Percentiles rank a stretch among this genome's conserved stretches.
Conservation (phyloP, 2,113 vertebrate genomes). For the Podilymbus podiceps region DNA sequence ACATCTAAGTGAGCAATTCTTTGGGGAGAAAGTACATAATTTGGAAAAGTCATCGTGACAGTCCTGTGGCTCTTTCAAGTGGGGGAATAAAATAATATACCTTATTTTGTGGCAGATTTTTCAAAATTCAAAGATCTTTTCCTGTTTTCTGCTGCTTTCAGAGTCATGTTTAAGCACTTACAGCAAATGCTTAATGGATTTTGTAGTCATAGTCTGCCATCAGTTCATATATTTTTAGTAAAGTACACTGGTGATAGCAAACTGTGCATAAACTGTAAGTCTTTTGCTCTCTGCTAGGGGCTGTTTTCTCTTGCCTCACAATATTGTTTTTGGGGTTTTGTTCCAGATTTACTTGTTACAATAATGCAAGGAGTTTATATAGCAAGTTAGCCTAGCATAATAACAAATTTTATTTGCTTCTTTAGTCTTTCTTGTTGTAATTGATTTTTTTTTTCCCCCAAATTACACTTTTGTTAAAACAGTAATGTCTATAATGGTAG, state of each 20-base stretch:
- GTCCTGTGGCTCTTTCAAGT: background rate
- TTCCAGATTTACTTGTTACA: background rate
- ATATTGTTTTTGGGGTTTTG: background rate
- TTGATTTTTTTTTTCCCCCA: background rate
- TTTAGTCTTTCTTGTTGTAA: background rate
- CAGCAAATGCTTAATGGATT: background rate
- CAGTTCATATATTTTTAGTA: slow-evolving; percentile 26
- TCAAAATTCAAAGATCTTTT: slow-evolving; percentile 1
- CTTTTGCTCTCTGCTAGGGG: background rate
- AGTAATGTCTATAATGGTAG: background rate
- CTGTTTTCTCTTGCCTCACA: background rate
- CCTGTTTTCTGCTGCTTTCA: background rate
- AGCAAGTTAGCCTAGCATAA: background rate
- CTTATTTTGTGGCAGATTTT: background rate
- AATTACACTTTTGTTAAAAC: background rate
- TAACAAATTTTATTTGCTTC: background rate
- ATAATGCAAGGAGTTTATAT: background rate
- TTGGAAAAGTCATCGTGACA: slow-evolving; percentile 19
- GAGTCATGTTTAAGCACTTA: slow-evolving; percentile 1
- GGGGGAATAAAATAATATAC: background rate
- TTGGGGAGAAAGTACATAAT: slow-evolving; percentile 7
- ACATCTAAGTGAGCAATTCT: slow-evolving; percentile 38
- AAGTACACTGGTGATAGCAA: background rate
- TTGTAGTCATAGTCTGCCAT: background rate
- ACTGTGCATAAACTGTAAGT: background rate